Evolutionary conservation across 2,888 invertebrate genomes (phyloP).

Genomic region (Athalia cordata): DNA sequence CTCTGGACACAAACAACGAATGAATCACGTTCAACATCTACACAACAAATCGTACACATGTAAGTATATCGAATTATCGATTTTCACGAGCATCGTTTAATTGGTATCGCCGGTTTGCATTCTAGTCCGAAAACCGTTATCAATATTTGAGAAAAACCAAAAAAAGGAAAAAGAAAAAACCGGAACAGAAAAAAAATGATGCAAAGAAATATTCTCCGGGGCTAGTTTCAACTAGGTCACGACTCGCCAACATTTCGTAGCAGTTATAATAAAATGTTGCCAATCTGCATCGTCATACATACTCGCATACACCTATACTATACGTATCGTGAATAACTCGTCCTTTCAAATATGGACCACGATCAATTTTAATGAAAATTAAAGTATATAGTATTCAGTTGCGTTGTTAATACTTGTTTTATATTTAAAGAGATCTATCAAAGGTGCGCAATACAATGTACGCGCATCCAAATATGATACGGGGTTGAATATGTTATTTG

Average conservation of each 20-base stretch:
- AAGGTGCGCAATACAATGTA: too few relatives aligned
- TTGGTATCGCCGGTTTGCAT: too few relatives aligned
- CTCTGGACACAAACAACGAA: too few relatives aligned
- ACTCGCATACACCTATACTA: background rate
- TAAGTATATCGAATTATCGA: too few relatives aligned
- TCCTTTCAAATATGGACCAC: background rate
- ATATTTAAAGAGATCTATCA: too few relatives aligned
- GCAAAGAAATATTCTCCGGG: background rate
- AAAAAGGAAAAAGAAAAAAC: background rate
- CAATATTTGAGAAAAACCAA: background rate
- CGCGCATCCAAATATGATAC: too few relatives aligned
- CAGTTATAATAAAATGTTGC: background rate
- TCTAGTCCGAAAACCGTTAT: background rate
- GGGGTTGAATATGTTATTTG: too few relatives aligned
- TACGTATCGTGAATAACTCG: background rate
- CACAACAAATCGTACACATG: too few relatives aligned
- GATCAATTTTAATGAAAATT: background rate
- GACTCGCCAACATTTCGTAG: background rate
- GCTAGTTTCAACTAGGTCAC: conserved; percentile 18
- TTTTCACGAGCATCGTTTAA: too few relatives aligned
- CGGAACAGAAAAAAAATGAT: background rate
- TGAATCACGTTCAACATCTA: too few relatives aligned
- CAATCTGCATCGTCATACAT: too few relatives aligned
- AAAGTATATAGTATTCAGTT: background rate
- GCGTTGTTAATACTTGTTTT: too few relatives aligned